phyloP scores from a whole-genome alignment of 1,140 invertebrate species.

The Brachionus rubens region DNA sequence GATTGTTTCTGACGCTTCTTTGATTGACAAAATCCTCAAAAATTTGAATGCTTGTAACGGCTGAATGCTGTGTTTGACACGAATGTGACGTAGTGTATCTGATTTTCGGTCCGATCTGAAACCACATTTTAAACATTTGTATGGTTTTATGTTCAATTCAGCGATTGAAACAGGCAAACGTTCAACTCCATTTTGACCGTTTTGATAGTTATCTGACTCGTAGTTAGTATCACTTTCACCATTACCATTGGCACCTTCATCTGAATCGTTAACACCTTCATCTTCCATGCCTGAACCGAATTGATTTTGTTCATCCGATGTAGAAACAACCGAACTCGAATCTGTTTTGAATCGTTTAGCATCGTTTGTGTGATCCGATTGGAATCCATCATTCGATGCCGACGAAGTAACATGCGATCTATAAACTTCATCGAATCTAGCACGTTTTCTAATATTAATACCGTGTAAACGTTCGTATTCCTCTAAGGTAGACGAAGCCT shows the following conservation, averaged over 20 bases:
- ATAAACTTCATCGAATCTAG: not conserved
- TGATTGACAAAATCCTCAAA: conserved; percentile 43
- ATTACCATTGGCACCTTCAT: not conserved
- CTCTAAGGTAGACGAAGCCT: not conserved
- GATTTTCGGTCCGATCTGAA: conserved; percentile 25
- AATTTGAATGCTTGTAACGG: conserved; percentile 32
- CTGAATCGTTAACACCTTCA: not conserved
- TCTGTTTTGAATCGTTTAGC: not conserved
- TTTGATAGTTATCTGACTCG: not conserved
- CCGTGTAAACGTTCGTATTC: not conserved
- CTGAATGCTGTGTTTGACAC: conserved; percentile 23
- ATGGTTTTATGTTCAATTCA: conserved; percentile 42
- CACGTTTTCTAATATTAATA: not conserved
- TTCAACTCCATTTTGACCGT: not conserved
- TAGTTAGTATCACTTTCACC: not conserved
- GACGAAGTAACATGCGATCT: not conserved
- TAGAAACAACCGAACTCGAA: not conserved
- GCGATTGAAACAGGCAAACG: conserved; percentile 30
- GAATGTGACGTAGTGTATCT: conserved; percentile 35
- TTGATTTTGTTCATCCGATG: conserved; percentile 2
- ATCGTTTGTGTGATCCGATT: not conserved
- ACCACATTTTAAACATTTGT: conserved; percentile 29
- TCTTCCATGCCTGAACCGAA: not conserved
- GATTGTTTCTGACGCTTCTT: conserved; percentile 38
- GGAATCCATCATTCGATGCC: not conserved